Base-by-base conservation (phyloP, 1,140 invertebrate species). In the Ladona fulva region DNA sequence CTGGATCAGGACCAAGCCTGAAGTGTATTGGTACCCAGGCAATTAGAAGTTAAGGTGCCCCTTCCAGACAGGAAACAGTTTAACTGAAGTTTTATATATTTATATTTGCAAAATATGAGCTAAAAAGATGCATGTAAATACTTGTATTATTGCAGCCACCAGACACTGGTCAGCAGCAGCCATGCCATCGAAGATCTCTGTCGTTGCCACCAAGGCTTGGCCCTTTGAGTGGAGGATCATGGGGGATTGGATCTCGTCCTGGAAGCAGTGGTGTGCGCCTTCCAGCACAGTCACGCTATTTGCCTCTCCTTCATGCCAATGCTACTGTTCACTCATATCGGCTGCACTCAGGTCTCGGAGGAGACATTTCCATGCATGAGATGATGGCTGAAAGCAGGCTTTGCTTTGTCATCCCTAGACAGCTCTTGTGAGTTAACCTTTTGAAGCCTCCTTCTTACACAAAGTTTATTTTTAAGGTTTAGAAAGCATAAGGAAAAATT, bases 341-440 rank as follows among this genome's bases (percentile, higher is more conserved):
- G 75, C 95, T 97, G 85, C 95, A 97, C 84, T 96, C 95, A 0
- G 94, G 94, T 6, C 87, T 96, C 8, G 93, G 94, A 1, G 94
- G 94, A 7, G 94, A 97, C 84, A 95, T 98, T 74, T 94, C 93
- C 77, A 94, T 97, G 3, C 92, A 97, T 82, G 96, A 99, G 86
- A 92, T 95, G 78, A 95, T 98, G 93, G 92, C 94, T 0, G 97
- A 98, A 84, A 93, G 93, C 77, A 93, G 92, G 82, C 84, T 96
- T 0, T 94, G 94, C 81, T 97, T 95, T 81, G 86, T 90, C 42
- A 90, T 98, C 83, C 96, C 96, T 6, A 91, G 94, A 80, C 93
- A 97, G 84, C 86, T 98, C 79, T 85, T 98, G 94, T 97, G 88
- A 92, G 92, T 91, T n/a, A n/a, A n/a, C n/a, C n/a, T n/a, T n/a